Percentiles rank a stretch among this genome's conserved stretches.
Conservation (phyloP, 2,113 vertebrate genomes). For the Anthoscopus minutus region DNA sequence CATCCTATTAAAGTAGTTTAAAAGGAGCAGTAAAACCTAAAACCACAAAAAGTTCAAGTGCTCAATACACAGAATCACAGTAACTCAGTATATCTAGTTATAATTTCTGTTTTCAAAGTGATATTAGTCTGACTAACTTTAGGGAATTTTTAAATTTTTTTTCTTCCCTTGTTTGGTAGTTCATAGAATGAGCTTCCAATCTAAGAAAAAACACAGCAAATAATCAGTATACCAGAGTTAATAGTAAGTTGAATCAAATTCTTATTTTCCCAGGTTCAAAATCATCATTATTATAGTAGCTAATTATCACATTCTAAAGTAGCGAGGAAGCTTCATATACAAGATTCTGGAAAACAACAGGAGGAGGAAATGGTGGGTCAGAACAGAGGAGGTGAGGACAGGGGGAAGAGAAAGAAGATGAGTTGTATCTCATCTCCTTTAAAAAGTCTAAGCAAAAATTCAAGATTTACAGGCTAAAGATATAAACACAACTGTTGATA, state of each 20-base stretch:
- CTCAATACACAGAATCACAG: not conserved
- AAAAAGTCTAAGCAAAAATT: not conserved
- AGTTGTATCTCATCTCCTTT: not conserved
- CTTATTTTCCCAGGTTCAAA: not conserved
- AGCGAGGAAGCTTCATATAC: not conserved
- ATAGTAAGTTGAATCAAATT: not conserved
- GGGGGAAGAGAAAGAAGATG: not conserved
- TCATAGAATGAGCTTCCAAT: not conserved
- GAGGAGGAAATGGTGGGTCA: not conserved
- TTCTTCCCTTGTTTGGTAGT: not conserved
- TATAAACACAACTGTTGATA: not conserved
- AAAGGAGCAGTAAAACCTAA: not conserved
- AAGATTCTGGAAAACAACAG: not conserved
- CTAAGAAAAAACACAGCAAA: not conserved
- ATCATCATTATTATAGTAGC: not conserved
- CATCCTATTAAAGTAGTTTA: not conserved
- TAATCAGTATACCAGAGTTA: not conserved
- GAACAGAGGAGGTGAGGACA: not conserved
- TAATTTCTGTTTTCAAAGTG: not conserved
- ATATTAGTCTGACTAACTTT: not conserved
- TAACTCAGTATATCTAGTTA: not conserved
- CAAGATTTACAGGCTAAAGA: not conserved
- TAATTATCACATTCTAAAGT: not conserved
- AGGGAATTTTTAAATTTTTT: not conserved
- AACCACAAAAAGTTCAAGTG: not conserved